Evolutionary conservation across 2,888 invertebrate species (phyloP).

Genomic region (Pediacus dermestoides): DNA sequence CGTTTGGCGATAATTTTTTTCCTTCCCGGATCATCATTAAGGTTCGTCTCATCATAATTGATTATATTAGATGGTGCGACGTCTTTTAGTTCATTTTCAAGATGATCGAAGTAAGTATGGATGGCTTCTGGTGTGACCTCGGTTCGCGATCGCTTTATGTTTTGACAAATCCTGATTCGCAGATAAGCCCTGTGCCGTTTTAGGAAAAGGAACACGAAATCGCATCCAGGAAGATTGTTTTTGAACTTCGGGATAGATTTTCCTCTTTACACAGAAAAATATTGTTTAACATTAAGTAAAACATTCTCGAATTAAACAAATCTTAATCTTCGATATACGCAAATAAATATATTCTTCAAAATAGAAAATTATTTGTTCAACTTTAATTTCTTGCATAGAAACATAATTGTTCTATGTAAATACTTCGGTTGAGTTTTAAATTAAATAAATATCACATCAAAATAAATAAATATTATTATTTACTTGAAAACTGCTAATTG

Average conservation of each 20-base stretch:
- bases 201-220: slow-evolving; percentile 26
- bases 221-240: slow-evolving; percentile 7
- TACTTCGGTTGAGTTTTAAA: no score
- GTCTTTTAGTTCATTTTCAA: slow-evolving; percentile 11
- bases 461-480: no score
- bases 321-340: no score
- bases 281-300: no score
- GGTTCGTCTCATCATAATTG: slow-evolving; percentile 30
- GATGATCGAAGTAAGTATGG: slow-evolving; percentile 17
- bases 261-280: no score
- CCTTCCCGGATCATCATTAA: slow-evolving; percentile 36
- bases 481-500: no score
- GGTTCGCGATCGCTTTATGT: slow-evolving; percentile 29
- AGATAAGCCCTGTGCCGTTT: slow-evolving; percentile 26
- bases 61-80: slow-evolving; percentile 27
- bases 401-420: no score
- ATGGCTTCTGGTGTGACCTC: slow-evolving; percentile 15
- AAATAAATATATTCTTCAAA: no score
- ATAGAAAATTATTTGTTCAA: no score
- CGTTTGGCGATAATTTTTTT: slow-evolving; percentile 23
- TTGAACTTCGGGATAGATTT: slow-evolving; percentile 6
- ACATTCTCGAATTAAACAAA: no score
- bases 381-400: no score
- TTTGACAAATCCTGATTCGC: slow-evolving; percentile 26
- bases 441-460: no score